A percentile compares a stretch with the other conserved stretches of the same genome.
These are phyloP conservation scores for Thyatira batis DNA, from an alignment of 2,888 invertebrate species.

Conservation along the genomic window DNA sequence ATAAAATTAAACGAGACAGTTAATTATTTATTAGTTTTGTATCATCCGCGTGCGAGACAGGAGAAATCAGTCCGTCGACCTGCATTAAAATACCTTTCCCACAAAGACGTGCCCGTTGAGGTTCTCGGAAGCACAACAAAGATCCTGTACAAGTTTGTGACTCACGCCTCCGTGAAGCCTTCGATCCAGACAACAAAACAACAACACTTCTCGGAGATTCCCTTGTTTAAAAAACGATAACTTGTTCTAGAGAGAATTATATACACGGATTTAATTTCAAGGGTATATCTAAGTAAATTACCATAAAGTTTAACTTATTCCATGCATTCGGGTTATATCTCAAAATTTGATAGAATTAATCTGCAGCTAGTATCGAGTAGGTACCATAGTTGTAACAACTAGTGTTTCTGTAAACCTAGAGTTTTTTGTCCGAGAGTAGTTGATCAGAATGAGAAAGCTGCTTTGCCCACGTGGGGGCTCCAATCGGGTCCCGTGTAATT, in stretches of 20 bases:
- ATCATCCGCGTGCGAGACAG: conserved; percentile 52
- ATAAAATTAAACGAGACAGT: conserved; percentile 43
- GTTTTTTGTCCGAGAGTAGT: background rate
- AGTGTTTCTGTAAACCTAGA: background rate
- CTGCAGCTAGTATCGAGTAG: no score
- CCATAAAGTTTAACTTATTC: no score
- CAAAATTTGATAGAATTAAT: no score
- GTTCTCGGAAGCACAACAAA: conserved; percentile 80
- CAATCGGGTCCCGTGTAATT: conserved; percentile 45
- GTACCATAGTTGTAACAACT: background rate
- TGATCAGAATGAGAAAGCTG: conserved; percentile 4
- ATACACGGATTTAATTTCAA: no score
- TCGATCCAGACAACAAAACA: conserved; percentile 60
- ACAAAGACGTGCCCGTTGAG: conserved; percentile 68
- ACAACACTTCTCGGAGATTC: conserved; percentile 27
- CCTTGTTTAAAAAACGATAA: conserved; percentile 13
- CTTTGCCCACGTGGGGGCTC: conserved; percentile 12
- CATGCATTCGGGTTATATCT: no score
- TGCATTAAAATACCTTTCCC: conserved; percentile 73
- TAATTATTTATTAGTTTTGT: conserved; percentile 44
- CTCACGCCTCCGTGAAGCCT: conserved; percentile 61
- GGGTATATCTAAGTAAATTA: no score
- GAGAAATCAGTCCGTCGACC: conserved; percentile 74
- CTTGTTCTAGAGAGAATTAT: background rate
- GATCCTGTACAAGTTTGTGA: conserved; percentile 75